Conservation (phyloP, 2,888 invertebrate species). For the Andrena praecox region DNA sequence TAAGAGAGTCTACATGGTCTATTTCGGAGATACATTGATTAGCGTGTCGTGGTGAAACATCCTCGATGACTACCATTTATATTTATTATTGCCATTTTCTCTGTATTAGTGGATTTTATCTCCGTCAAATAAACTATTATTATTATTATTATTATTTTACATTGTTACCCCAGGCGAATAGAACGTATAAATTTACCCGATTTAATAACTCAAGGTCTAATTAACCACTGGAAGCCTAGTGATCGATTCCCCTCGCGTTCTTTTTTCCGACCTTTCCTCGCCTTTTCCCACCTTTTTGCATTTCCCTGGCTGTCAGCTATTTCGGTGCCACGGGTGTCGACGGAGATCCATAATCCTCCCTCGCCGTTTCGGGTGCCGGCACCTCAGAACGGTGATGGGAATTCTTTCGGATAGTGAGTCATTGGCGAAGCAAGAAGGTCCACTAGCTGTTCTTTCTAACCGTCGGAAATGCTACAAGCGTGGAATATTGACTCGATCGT, state of each 20-base stretch:
- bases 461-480: constrained; percentile 51
- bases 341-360: constrained; percentile 54
- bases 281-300: constrained; percentile 24
- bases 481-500: constrained; percentile 55
- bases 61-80: no score
- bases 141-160: no score
- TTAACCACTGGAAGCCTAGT: constrained; percentile 81
- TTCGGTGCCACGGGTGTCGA: constrained; percentile 47
- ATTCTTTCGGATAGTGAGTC: constrained; percentile 56
- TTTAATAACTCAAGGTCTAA: constrained; percentile 83
- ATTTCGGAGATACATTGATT: no score
- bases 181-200: constrained; percentile 76
- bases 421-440: constrained; percentile 35
- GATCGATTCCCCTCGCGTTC: constrained; percentile 79
- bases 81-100: no score
- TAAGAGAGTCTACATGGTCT: no score
- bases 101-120: no score
- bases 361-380: constrained; percentile 25
- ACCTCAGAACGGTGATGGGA: constrained; percentile 48
- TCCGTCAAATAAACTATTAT: no score
- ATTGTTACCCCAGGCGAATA: not conserved
- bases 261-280: constrained; percentile 53
- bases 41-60: no score
- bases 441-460: constrained; percentile 48
- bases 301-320: constrained; percentile 47